These are phyloP conservation scores for Oscheius sp. DNA, from an alignment of 2,888 invertebrate genomes.

Conservation along the genomic window DNA sequence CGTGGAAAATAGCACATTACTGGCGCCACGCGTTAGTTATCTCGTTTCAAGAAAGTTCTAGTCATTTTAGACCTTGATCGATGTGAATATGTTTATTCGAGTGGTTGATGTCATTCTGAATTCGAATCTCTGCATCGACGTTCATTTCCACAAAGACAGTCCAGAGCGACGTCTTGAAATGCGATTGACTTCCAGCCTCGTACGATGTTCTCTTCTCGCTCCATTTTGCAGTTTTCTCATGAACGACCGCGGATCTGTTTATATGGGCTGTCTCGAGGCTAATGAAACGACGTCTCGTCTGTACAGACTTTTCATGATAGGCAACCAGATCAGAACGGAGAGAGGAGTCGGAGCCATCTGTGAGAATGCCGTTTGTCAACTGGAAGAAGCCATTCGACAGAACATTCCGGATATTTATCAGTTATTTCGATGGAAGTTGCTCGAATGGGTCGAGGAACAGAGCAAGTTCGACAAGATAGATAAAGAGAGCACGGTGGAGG, in stretches of 20 bases:
- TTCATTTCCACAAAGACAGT: conserved; percentile 2
- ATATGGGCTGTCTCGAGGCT: neutral
- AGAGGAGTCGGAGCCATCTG: neutral
- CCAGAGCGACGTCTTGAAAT: neutral
- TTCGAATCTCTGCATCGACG: neutral
- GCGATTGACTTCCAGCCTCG: neutral
- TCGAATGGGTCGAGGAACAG: conserved; percentile 5
- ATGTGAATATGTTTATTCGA: too few relatives aligned
- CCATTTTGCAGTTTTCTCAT: conserved; percentile 2
- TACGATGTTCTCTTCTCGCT: neutral
- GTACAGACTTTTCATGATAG: neutral
- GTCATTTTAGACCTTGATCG: too few relatives aligned
- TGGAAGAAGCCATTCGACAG: neutral
- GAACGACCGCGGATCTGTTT: neutral
- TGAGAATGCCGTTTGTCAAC: neutral
- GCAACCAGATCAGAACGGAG: neutral
- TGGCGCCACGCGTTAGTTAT: too few relatives aligned
- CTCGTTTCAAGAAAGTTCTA: too few relatives aligned
- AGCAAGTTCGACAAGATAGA: neutral
- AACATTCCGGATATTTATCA: neutral
- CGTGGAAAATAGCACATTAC: too few relatives aligned
- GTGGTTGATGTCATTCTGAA: neutral
- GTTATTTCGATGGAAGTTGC: neutral
- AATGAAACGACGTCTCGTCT: neutral
- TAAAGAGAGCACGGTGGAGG: neutral